phyloP scores from a whole-genome alignment of 2,888 invertebrate genomes.

The Drosophila trichaetosa region DNA sequence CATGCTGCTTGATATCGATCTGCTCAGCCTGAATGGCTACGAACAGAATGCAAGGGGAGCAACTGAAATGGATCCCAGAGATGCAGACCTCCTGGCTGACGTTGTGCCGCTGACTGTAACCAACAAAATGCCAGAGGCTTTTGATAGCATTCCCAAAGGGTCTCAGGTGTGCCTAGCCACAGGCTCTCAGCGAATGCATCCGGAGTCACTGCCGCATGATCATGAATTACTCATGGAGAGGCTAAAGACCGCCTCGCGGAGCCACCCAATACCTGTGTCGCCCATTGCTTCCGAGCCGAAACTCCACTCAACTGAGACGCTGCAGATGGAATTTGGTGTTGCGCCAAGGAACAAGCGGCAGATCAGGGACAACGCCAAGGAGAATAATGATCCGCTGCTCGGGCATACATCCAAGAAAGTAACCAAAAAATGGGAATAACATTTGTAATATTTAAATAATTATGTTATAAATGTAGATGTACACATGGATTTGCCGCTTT shows the following conservation, averaged over 20 bases:
- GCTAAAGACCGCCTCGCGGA: too few species aligned
- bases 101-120: conserved; percentile 28
- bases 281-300: not conserved
- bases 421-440: not conserved
- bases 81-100: conserved; percentile 33
- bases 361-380: not conserved
- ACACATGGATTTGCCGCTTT: not conserved
- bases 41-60: not conserved
- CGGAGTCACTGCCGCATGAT: too few species aligned
- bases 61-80: conserved; percentile 33
- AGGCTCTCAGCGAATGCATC: not conserved
- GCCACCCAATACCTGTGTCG: not conserved
- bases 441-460: too few species aligned
- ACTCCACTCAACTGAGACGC: not conserved
- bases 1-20: conserved; percentile 49
- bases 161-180: too few species aligned
- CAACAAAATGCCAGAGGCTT: not conserved
- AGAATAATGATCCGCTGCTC: not conserved
- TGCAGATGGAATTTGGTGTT: not conserved
- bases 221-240: not conserved
- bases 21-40: conserved; percentile 33
- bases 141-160: not conserved
- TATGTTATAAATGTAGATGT: not conserved
- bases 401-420: not conserved
- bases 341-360: not conserved